Base-by-base conservation (phyloP, 2,888 invertebrate species). In the Iphiclides podalirius region DNA sequence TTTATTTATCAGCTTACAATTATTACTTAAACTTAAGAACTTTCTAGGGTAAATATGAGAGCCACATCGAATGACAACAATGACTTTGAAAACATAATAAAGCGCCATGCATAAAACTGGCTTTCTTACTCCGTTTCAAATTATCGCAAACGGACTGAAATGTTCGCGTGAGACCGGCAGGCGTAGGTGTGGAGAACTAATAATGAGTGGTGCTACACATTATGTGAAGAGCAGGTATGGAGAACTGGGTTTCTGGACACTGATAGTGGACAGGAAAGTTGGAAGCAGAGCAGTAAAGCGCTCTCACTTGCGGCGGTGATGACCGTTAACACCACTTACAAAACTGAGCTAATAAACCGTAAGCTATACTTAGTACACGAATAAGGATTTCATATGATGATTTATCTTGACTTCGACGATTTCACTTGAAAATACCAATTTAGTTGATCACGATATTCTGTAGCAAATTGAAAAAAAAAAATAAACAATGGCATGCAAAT, bases 131-230 rank as follows among this genome's bases (percentile, higher is more conserved):
- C 4, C 20, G 20, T 6, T 20, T 3, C 6, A 20, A 3, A 3
- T 6, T 28, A 28, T 28, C 7, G 46, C 23, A 39, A 39, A 39
- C 37, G 33, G 31, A 42, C 9, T 36, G 42, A 31, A 52, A 56
- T 52, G 34, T 53, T 47, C 45, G 58, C 55, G 31, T 7, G 56
- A 51, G 57, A 51, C 38, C 54, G 56, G 63, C 59, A 65, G 61
- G 65, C 66, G 64, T 66, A 63, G 63, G 57, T 63, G 61, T 52
- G 47, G 31, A 47, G 28, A 54, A 50, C 68, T 62, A 66, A 75
- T 69, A 72, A 82, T 81, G 86, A 84, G 84, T 80, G 77, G 79
- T 74, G 79, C 78, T 83, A 85, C 86, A 83, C 73, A 69, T 79
- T 78, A 73, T 77, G 80, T 72, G 67, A 66, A 58, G 70, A 70